Evolutionary conservation across 2,888 invertebrate genomes (phyloP).

Genomic region (Muschampia plurimacula): DNA sequence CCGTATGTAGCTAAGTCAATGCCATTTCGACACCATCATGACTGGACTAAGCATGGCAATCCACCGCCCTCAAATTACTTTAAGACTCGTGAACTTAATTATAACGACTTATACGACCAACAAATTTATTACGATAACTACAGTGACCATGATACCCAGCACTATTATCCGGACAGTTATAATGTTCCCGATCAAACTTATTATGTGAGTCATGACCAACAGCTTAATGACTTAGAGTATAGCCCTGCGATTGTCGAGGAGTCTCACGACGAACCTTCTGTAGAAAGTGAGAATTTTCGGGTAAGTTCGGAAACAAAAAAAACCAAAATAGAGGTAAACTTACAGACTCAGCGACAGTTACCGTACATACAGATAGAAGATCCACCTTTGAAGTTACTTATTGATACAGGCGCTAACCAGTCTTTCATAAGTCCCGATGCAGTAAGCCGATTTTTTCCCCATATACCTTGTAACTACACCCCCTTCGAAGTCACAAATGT

Average conservation of each 20-base stretch:
- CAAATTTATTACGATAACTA: constrained; percentile 37
- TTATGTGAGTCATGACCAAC: background rate
- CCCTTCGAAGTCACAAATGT: constrained; percentile 49
- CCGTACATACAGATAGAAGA: constrained; percentile 40
- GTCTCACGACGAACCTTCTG: background rate
- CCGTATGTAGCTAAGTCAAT: constrained; percentile 39
- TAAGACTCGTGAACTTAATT: constrained; percentile 44
- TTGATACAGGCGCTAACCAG: constrained; percentile 37
- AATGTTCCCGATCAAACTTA: background rate
- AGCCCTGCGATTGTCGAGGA: constrained; percentile 8
- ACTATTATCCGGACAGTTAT: constrained; percentile 1
- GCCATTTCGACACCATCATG: constrained; percentile 24
- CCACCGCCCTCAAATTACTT: constrained; percentile 46
- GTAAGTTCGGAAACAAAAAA: background rate
- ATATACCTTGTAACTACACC: constrained; percentile 42
- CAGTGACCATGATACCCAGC: constrained; percentile 31
- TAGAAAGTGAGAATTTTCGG: constrained; percentile 22
- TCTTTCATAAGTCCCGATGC: constrained; percentile 31
- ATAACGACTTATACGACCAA: constrained; percentile 41
- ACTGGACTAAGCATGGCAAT: constrained; percentile 43
- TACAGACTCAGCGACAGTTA: constrained; percentile 40
- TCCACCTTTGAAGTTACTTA: constrained; percentile 41
- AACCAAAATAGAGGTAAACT: constrained; percentile 41
- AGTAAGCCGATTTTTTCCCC: constrained; percentile 32
- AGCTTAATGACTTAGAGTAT: background rate